Percentiles rank a stretch among this genome's conserved stretches.
phyloP scores from a whole-genome alignment of 2,888 invertebrate genomes.

The Cordilura impudica region DNA sequence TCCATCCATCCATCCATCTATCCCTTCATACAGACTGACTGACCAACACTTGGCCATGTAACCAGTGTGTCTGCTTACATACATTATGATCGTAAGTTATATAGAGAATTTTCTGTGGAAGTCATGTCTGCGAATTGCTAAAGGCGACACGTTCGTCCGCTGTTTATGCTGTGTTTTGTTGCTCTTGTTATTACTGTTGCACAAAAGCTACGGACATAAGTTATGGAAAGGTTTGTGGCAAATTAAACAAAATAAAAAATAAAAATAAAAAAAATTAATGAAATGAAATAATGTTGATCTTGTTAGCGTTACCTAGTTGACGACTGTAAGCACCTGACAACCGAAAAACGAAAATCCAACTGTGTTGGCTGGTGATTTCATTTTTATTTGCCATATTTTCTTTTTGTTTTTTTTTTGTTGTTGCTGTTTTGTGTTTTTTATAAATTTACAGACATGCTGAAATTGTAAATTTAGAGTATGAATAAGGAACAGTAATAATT shows the following conservation, averaged over 20 bases:
- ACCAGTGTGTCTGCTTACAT: constrained; percentile 15
- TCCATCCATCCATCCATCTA: not conserved
- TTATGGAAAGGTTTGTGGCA: constrained; percentile 47
- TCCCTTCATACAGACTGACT: constrained; percentile 8
- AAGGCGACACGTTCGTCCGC: constrained; percentile 65
- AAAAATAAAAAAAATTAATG: too few species aligned
- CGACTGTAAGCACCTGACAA: constrained; percentile 55
- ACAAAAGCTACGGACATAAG: constrained; percentile 12
- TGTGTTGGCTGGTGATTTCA: constrained; percentile 51
- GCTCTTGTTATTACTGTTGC: not conserved
- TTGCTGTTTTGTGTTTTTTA: not conserved
- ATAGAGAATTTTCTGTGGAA: constrained; percentile 59
- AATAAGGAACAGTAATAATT: constrained; percentile 46
- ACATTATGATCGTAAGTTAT: constrained; percentile 18
- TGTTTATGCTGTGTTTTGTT: constrained; percentile 35
- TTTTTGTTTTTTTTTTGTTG: not conserved
- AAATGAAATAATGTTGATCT: constrained; percentile 56
- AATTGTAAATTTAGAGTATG: constrained; percentile 39
- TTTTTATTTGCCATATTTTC: constrained; percentile 23
- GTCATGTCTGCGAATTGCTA: constrained; percentile 52
- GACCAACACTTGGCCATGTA: not conserved
- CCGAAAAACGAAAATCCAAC: constrained; percentile 36
- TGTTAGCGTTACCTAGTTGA: constrained; percentile 56
- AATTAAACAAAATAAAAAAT: not conserved
- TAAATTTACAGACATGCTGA: constrained; percentile 46